Percentiles rank a stretch among this genome's conserved stretches.
Conservation (phyloP, 2,888 invertebrate species). For the Brenthis daphne region DNA sequence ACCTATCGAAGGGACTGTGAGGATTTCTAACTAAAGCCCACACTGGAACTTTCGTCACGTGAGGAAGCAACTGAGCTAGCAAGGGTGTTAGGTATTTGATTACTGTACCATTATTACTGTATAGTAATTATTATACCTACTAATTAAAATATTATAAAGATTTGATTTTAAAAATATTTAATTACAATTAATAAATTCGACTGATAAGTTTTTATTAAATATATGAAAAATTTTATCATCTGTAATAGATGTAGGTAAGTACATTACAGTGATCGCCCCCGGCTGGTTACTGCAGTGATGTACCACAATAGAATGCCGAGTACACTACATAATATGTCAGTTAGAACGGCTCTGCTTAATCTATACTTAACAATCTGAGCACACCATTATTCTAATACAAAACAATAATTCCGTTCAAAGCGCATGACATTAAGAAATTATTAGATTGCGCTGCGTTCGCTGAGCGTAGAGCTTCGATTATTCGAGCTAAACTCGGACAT, state of each 20-base stretch:
- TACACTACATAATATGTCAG: constrained; percentile 50
- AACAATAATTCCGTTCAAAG: constrained; percentile 79
- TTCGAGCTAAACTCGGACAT: background rate
- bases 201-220: background rate
- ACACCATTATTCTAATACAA: constrained; percentile 76
- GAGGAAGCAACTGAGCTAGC: too few relatives aligned
- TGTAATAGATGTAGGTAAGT: background rate
- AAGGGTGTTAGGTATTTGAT: too few relatives aligned
- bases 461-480: constrained; percentile 56
- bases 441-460: constrained; percentile 78
- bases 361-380: constrained; percentile 61
- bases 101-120: too few relatives aligned
- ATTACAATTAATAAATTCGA: background rate
- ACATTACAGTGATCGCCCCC: constrained; percentile 21
- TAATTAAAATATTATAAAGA: too few relatives aligned
- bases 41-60: too few relatives aligned
- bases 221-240: constrained; percentile 5
- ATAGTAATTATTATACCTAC: too few relatives aligned
- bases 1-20: too few relatives aligned
- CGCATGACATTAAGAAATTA: constrained; percentile 81
- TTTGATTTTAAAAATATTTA: too few relatives aligned
- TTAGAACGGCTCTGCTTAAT: constrained; percentile 57
- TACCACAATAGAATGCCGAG: constrained; percentile 48
- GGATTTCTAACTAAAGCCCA: too few relatives aligned
- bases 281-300: constrained; percentile 35